These are phyloP conservation scores for Ricordea florida DNA, from an alignment of 92 coral and sea anemone genomes.

Conservation along the genomic window DNA sequence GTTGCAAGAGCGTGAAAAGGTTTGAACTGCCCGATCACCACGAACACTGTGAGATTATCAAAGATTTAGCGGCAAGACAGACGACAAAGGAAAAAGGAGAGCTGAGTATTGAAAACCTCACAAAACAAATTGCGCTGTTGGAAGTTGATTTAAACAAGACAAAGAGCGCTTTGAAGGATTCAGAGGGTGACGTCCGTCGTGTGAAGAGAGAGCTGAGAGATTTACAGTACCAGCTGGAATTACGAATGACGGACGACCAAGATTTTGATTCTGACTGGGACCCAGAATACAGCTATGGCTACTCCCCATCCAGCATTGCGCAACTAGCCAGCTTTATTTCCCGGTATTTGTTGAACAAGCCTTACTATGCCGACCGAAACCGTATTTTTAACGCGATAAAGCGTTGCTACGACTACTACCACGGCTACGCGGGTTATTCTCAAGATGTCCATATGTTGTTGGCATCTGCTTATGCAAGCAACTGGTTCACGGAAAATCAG, in stretches of 20 bases:
- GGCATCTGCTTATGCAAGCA: slow-evolving; percentile 90
- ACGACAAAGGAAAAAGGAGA: slow-evolving; percentile 44
- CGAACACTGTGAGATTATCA: slow-evolving; percentile 66
- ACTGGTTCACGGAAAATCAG: slow-evolving; percentile 98
- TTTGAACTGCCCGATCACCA: slow-evolving; percentile 79
- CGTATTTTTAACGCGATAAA: slow-evolving; percentile 95
- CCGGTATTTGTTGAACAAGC: slow-evolving; percentile 84
- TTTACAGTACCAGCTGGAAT: slow-evolving; percentile 73
- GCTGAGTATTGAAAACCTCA: slow-evolving; percentile 79
- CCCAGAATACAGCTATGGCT: slow-evolving; percentile 91
- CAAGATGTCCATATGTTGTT: slow-evolving; percentile 98
- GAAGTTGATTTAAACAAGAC: slow-evolving; percentile 88
- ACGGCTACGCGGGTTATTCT: slow-evolving; percentile 90
- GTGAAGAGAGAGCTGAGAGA: slow-evolving; percentile 90
- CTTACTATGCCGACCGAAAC: slow-evolving; percentile 91
- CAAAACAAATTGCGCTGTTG: slow-evolving; percentile 80
- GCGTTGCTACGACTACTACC: slow-evolving; percentile 98
- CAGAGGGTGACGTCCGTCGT: slow-evolving; percentile 85
- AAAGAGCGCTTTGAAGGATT: slow-evolving; percentile 74
- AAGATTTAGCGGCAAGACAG: slow-evolving; percentile 67
- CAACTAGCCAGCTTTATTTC: slow-evolving; percentile 84
- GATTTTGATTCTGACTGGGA: slow-evolving; percentile 93
- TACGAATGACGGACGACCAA: slow-evolving; percentile 60
- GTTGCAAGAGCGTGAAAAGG: slow-evolving; percentile 75
- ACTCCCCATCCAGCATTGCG: slow-evolving; percentile 95